These are phyloP conservation scores for Xylocopa sonorina DNA, from an alignment of 1,140 invertebrate genomes.

Conservation along the genomic window DNA sequence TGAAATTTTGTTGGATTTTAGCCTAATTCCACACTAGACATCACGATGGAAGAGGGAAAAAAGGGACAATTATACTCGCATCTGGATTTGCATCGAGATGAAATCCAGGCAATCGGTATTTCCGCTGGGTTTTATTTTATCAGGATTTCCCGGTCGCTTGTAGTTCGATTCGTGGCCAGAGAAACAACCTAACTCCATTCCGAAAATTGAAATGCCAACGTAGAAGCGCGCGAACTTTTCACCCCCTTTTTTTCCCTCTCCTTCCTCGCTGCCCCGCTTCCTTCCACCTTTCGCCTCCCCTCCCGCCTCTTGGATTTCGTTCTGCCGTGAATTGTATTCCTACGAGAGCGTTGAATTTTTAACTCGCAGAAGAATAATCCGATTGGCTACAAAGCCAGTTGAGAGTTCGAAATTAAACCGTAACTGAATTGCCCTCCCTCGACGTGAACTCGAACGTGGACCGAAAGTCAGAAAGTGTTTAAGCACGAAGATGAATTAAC, in stretches of 20 bases:
- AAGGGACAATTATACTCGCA: slow-evolving; percentile 5
- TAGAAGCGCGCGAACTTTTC: not conserved
- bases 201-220: slow-evolving; percentile 6
- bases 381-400: slow-evolving; percentile 35
- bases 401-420: slow-evolving; percentile 41
- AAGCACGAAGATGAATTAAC: slow-evolving; percentile 17
- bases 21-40: not conserved
- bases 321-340: not conserved
- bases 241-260: not conserved
- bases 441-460: slow-evolving; percentile 17
- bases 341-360: slow-evolving; percentile 32
- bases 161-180: not conserved
- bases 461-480: slow-evolving; percentile 31
- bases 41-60: not conserved
- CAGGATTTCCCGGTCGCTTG: not conserved
- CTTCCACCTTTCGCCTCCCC: no score
- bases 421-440: slow-evolving; percentile 28
- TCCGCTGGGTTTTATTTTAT: not conserved
- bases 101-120: not conserved
- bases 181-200: slow-evolving; percentile 2
- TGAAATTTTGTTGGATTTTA: no score
- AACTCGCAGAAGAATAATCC: slow-evolving; percentile 34
- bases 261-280: not conserved
- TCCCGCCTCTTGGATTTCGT: not conserved
- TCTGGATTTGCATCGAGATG: not conserved